phyloP scores from a whole-genome alignment of 2,797 vertebrate species.

The Gallinago nigripennis region DNA sequence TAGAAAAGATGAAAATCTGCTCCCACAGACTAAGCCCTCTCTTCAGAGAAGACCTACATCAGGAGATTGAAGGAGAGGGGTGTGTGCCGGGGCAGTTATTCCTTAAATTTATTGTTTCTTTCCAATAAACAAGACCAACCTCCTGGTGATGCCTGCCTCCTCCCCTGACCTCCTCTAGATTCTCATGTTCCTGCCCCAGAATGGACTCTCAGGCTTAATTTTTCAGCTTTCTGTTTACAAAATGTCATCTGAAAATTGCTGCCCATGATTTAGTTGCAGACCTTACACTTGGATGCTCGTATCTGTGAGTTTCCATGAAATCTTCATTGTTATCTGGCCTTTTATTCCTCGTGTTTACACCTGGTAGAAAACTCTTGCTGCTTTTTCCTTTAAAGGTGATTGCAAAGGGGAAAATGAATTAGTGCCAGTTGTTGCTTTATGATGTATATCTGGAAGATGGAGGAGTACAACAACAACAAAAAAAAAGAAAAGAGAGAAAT shows the following conservation, averaged over 20 bases:
- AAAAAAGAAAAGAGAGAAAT: not conserved
- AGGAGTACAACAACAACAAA: not conserved
- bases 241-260: conserved; percentile 32
- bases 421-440: conserved; percentile 16
- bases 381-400: conserved; percentile 20
- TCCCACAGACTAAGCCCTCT: not conserved
- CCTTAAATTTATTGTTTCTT: not conserved
- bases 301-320: conserved; percentile 25
- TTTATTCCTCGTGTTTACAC: not conserved
- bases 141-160: not conserved
- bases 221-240: not conserved
- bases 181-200: not conserved
- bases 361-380: not conserved
- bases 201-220: not conserved
- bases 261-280: not conserved
- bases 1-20: not conserved
- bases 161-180: not conserved
- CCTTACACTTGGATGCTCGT: not conserved
- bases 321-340: conserved; percentile 46
- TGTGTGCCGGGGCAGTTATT: not conserved
- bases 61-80: not conserved
- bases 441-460: not conserved
- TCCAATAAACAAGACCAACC: not conserved
- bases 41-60: not conserved
- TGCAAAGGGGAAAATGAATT: conserved; percentile 51